Percentiles rank a stretch among this genome's conserved stretches.
These are phyloP conservation scores for Taphrorychus bicolor DNA, from an alignment of 2,888 invertebrate genomes.

Conservation along the genomic window DNA sequence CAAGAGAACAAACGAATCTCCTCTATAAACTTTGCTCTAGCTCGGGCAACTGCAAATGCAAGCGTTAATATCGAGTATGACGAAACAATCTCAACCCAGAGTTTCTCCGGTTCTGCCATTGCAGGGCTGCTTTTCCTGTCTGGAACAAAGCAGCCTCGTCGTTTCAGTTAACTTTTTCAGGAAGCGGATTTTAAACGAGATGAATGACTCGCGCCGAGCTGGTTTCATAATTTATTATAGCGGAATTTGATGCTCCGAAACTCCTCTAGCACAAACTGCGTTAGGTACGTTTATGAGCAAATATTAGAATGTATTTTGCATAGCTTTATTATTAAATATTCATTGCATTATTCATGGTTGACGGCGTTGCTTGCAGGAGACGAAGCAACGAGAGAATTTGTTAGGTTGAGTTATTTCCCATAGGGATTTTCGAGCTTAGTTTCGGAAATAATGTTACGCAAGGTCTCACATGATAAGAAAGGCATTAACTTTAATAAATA, in stretches of 20 bases:
- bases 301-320: not conserved
- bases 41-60: not conserved
- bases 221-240: not conserved
- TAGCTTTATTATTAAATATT: not conserved
- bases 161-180: not conserved
- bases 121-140: not conserved
- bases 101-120: not conserved
- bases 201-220: not conserved
- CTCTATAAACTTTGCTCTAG: not conserved
- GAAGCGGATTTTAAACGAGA: not conserved
- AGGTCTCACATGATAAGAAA: too few species aligned
- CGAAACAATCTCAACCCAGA: not conserved
- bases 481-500: not conserved
- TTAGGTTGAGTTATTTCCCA: not conserved
- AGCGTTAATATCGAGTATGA: not conserved
- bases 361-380: not conserved
- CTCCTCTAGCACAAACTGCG: not conserved
- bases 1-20: not conserved
- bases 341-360: not conserved
- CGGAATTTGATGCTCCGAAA: not conserved
- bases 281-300: not conserved
- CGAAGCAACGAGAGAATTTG: not conserved
- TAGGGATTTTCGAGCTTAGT: too few species aligned
- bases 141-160: not conserved
- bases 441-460: too few species aligned